Evolutionary conservation across 2,113 vertebrate species (phyloP), one percentile per base, ranked within the genome.

Genomic region (Onychostoma macrolepis): DNA sequence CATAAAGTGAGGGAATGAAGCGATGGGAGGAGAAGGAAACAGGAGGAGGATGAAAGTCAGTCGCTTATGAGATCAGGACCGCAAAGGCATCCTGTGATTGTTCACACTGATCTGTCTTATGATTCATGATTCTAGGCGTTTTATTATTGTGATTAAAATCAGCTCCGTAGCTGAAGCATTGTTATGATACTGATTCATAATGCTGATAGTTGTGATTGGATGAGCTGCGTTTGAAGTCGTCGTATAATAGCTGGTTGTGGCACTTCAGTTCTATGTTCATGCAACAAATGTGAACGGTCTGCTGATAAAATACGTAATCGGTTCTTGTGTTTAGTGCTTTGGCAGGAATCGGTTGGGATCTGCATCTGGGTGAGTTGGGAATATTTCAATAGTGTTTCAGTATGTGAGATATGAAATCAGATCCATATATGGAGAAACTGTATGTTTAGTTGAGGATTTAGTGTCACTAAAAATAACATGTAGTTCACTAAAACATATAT

Each of bases 31-130:
- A 71, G 67, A 71, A 72, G 71, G 71, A 74, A 74, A 41, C 36
- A 0, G 4, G 71, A 74, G 71, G 71, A 74, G 71, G 69, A 72
- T n/a, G 21, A 72, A 41, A 72, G 69, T 41, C 36, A 24, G 33
- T 41, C 33, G 1, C 19, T 11, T 24, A 24, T n/a, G 71, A 41
- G 36, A 41, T 41, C 36, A n/a, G 21, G 36, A 41, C 19, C 21
- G 1, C 36, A 72, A 24, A 72, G 69, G 71, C 71, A 74, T 74
- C 71, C 71, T 74, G 71, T 74, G 71, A 74, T 74, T 74, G 71
- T 74, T 41, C 21, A 74, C 36, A n/a, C 36, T 41, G 21, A 41
- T 74, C 71, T 41, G 36, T 41, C 21, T 24, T 11, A 61, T n/a
- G 24, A 61, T 61, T 41, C 71, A 41, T 74, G 71, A 74, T 41